Conservation (phyloP, 1,140 invertebrate species). For the Battus philenor region DNA sequence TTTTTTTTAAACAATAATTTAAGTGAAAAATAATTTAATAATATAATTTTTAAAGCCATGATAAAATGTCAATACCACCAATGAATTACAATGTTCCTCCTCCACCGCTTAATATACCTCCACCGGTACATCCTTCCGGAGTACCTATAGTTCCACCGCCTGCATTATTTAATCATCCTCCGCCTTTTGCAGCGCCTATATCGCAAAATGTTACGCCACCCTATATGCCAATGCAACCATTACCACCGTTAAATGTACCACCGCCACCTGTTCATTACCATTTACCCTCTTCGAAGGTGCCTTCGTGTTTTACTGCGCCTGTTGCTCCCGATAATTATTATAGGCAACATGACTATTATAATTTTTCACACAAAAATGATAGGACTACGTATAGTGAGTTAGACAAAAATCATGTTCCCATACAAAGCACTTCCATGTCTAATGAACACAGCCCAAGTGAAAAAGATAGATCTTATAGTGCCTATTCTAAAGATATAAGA, state of each 20-base stretch:
- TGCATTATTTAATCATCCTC: slow-evolving; percentile 24
- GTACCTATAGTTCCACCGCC: slow-evolving; percentile 19
- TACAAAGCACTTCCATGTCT: not conserved
- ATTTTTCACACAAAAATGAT: not conserved
- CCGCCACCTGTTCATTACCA: slow-evolving; percentile 25
- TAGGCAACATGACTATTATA: slow-evolving; percentile 6
- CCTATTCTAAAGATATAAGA: slow-evolving; percentile 13
- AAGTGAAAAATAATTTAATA: no score
- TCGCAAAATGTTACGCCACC: not conserved
- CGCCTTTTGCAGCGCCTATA: slow-evolving; percentile 14
- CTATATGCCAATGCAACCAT: not conserved
- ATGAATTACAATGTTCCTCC: slow-evolving; percentile 50
- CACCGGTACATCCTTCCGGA: slow-evolving; percentile 20
- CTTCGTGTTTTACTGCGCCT: slow-evolving; percentile 17
- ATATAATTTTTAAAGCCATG: no score
- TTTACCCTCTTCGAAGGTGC: slow-evolving; percentile 3
- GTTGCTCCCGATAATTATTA: slow-evolving; percentile 12
- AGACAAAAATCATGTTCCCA: not conserved
- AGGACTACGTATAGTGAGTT: not conserved
- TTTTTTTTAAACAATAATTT: no score
- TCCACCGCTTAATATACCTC: slow-evolving; percentile 34
- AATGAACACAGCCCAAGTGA: no score
- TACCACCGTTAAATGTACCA: slow-evolving; percentile 25
- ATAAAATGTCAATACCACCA: slow-evolving; percentile 48
- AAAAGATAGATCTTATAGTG: slow-evolving; percentile 1